Evolutionary conservation across 2,797 vertebrate genomes (phyloP).

Genomic region (Microctenopoma stevenorrisi): DNA sequence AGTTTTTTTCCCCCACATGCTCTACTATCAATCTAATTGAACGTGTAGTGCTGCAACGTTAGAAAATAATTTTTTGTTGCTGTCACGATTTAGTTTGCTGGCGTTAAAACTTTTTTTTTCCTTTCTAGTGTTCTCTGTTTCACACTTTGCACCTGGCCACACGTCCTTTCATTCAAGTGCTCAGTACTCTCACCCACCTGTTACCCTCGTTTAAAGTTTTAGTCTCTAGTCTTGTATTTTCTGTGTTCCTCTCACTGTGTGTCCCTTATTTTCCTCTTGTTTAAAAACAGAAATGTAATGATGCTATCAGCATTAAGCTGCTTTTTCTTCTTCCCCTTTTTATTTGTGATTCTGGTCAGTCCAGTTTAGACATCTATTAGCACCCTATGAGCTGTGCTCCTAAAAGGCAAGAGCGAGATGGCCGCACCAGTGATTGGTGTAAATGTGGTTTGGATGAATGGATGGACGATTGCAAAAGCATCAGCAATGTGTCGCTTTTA

Average conservation of each 20-base stretch:
- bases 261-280: no score
- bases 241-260: no score
- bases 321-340: background rate
- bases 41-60: background rate
- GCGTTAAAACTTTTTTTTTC: no score
- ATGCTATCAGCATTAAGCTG: no score
- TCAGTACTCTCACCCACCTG: no score
- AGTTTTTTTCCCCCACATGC: background rate
- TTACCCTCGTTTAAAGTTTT: no score
- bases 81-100: no score
- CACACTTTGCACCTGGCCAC: no score
- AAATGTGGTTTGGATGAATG: background rate
- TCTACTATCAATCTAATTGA: background rate
- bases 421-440: background rate
- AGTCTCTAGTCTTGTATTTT: no score
- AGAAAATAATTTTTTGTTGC: background rate
- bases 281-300: no score
- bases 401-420: background rate
- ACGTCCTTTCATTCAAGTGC: no score
- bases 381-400: background rate
- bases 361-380: background rate
- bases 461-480: constrained; percentile 7
- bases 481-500: background rate
- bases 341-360: background rate
- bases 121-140: no score